Percentiles rank a stretch among this genome's conserved stretches.
These are phyloP conservation scores for Ceyx margarethae DNA, from an alignment of 2,113 vertebrate genomes.

Conservation along the genomic window DNA sequence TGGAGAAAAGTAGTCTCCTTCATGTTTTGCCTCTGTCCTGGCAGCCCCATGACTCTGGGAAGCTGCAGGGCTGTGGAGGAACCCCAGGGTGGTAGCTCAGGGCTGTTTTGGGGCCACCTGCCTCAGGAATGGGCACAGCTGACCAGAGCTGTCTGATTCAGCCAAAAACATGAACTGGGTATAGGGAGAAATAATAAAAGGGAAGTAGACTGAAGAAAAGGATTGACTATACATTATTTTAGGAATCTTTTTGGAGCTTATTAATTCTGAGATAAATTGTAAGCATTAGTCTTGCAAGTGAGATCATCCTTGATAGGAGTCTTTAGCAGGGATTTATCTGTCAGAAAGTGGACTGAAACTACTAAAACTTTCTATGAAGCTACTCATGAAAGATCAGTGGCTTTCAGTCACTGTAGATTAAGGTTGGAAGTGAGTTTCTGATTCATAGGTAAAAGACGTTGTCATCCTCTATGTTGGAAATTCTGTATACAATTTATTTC, in stretches of 20 bases:
- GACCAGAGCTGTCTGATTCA: background rate
- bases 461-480: background rate
- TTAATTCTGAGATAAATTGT: conserved; percentile 31
- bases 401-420: background rate
- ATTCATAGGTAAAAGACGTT: background rate
- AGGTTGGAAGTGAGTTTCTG: conserved; percentile 13
- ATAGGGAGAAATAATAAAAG: background rate
- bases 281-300: background rate
- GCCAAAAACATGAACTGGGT: conserved; percentile 16
- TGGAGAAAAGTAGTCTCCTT: background rate
- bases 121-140: background rate
- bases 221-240: background rate
- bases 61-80: background rate
- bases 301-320: background rate
- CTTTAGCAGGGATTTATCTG: background rate
- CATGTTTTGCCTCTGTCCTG: background rate
- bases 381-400: background rate
- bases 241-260: conserved; percentile 2
- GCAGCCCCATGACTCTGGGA: background rate
- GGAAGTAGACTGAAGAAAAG: conserved; percentile 13
- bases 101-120: background rate
- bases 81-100: background rate
- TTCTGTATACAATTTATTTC: background rate
- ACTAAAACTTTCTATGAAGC: background rate
- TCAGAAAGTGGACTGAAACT: background rate